These are phyloP conservation scores for Eupithecia inturbata DNA, from an alignment of 2,888 invertebrate species.

Conservation along the genomic window DNA sequence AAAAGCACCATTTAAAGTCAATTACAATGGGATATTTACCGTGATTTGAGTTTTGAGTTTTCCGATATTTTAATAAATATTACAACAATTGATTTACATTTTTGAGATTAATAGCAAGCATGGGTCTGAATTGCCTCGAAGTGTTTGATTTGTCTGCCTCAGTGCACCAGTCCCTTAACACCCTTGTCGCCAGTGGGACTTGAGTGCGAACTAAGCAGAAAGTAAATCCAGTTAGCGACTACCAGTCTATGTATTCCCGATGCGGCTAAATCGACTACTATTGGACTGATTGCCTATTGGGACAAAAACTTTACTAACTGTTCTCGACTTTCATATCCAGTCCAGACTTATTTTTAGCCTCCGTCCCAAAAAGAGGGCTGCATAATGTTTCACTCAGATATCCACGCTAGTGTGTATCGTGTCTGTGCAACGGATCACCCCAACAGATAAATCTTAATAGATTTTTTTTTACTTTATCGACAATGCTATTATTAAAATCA, in stretches of 20 bases:
- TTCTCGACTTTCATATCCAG: constrained; percentile 39
- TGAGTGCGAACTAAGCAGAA: constrained; percentile 56
- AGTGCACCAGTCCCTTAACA: constrained; percentile 11
- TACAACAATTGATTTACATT: too few species aligned
- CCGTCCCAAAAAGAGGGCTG: too few species aligned
- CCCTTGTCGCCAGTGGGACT: constrained; percentile 41
- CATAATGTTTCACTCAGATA: too few species aligned
- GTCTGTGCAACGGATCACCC: background rate
- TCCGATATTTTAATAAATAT: too few species aligned
- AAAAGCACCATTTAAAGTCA: too few species aligned
- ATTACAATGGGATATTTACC: too few species aligned
- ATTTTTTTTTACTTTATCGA: background rate
- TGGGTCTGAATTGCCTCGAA: background rate
- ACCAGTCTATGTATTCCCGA: constrained; percentile 62
- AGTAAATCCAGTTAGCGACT: constrained; percentile 62
- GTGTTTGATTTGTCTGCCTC: background rate
- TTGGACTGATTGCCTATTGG: constrained; percentile 61
- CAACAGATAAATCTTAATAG: background rate
- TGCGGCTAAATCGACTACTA: constrained; percentile 60
- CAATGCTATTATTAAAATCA: background rate
- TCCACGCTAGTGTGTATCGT: background rate
- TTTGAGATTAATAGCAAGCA: too few species aligned
- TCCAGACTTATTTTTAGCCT: background rate
- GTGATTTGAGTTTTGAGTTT: too few species aligned
- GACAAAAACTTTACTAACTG: constrained; percentile 44